Conservation (phyloP, 2,797 vertebrate species). For the Gallinago nigripennis region DNA sequence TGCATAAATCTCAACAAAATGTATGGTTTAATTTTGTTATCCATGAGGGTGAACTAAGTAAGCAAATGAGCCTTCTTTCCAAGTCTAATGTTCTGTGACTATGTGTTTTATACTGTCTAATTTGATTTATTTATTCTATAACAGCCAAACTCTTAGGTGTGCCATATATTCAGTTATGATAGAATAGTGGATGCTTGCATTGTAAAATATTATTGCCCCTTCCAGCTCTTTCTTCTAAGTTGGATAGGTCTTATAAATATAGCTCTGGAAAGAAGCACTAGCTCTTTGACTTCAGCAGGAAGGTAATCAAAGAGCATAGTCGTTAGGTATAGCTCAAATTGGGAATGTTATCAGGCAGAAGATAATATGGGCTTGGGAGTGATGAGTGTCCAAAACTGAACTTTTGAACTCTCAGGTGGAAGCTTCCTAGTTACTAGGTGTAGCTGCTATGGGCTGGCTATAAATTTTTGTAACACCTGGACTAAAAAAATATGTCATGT, state of each 20-base stretch:
- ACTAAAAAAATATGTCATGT: not conserved
- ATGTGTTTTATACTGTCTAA: not conserved
- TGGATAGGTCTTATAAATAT: not conserved
- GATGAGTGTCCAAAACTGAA: not conserved
- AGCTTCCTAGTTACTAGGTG: not conserved
- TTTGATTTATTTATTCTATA: not conserved
- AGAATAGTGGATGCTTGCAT: not conserved
- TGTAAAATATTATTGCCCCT: not conserved
- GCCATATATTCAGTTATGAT: not conserved
- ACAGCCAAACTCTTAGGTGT: not conserved
- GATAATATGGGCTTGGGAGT: not conserved
- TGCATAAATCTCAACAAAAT: not conserved
- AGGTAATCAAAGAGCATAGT: not conserved
- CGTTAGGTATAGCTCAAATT: not conserved
- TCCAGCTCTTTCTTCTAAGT: not conserved
- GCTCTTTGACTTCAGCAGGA: not conserved
- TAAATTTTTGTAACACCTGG: not conserved
- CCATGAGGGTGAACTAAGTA: not conserved
- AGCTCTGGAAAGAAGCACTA: not conserved
- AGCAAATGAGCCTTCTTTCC: not conserved
- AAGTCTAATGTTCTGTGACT: not conserved
- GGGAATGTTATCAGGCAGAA: not conserved
- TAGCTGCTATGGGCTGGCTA: not conserved
- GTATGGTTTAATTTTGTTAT: not conserved
- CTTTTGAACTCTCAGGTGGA: not conserved